Evolutionary conservation across 2,113 vertebrate genomes (phyloP), one percentile per base, ranked within the genome.

Genomic region (Sciurus niger): DNA sequence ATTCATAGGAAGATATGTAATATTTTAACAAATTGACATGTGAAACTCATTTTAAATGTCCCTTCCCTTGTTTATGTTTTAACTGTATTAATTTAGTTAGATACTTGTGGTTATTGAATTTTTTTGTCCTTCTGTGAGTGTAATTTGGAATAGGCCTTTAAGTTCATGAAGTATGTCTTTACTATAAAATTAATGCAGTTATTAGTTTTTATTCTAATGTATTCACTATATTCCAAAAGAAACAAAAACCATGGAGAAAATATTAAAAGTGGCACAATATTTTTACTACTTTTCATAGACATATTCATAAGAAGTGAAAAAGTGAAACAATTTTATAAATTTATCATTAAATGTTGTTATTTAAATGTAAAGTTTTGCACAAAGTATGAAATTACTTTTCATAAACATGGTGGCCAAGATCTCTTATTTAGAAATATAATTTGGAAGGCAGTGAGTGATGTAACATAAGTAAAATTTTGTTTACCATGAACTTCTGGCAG

Each of bases 401-500:
- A 5, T 51, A 37, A 73, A 0, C 95, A 25, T 30, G 1, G 40
- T 46, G 63, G 28, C n/a, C 89, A 72, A 96, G 14, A n/a, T 43
- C 40, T 96, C 46, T 90, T 97, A 46, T 94, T 96, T 48, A 77
- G 43, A 89, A 84, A 63, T 87, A 34, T 58, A 74, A 84, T 89
- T 68, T 95, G 78, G 76, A 16, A 73, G 67, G 4, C 85, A 89
- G 7, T 90, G 46, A 86, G 4, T 91, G 77, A 65, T 80, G 1
- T 74, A 97, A 97, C 95, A 91, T 97, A 90, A 78, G 9, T 95
- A 95, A 95, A 97, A 80, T 87, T 76, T 32, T 96, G n/a, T 79
- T 67, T 96, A 89, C 2, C 40, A 68, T 85, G n/a, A 76, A 53
- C 9, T 96, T 97, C 46, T 92, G 89, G 12, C 84, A 87, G 80